These are phyloP conservation scores for Auanema freiburgensis DNA, from an alignment of 2,888 invertebrate genomes.

Conservation along the genomic window DNA sequence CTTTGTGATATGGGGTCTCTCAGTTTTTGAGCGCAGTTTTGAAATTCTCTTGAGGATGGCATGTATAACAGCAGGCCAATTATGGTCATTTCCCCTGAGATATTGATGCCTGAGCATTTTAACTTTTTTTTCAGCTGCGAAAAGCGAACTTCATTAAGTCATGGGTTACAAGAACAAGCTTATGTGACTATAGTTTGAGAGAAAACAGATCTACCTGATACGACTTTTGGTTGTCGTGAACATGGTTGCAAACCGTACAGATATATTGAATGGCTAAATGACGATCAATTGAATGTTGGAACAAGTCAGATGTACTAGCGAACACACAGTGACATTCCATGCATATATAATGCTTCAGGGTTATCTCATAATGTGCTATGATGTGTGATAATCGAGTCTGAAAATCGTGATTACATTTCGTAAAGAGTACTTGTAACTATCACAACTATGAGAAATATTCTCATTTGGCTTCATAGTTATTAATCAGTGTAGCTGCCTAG, in stretches of 20 bases:
- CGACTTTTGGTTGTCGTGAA: constrained; percentile 26
- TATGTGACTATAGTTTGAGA: background rate
- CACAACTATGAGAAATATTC: no score
- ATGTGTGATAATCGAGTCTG: constrained; percentile 34
- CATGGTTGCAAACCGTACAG: constrained; percentile 25
- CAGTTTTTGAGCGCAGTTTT: background rate
- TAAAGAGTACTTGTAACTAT: background rate
- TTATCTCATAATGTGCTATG: constrained; percentile 31
- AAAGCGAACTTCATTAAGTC: background rate
- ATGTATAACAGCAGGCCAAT: no score
- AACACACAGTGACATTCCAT: constrained; percentile 24
- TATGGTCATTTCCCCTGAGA: no score
- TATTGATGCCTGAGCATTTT: no score
- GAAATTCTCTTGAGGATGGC: no score
- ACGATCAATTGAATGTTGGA: constrained; percentile 24
- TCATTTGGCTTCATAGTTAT: no score
- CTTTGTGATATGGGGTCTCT: background rate
- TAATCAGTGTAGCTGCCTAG: no score
- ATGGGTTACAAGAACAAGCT: no score
- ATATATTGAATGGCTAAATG: constrained; percentile 26
- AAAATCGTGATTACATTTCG: background rate
- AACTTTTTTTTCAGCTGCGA: background rate
- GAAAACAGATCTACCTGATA: constrained; percentile 32
- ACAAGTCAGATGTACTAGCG: background rate
- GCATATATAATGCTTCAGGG: constrained; percentile 23